Evolutionary conservation across 1,140 invertebrate species (phyloP), one percentile per base, ranked within the genome.

Genomic region (Drosophila repletoides): DNA sequence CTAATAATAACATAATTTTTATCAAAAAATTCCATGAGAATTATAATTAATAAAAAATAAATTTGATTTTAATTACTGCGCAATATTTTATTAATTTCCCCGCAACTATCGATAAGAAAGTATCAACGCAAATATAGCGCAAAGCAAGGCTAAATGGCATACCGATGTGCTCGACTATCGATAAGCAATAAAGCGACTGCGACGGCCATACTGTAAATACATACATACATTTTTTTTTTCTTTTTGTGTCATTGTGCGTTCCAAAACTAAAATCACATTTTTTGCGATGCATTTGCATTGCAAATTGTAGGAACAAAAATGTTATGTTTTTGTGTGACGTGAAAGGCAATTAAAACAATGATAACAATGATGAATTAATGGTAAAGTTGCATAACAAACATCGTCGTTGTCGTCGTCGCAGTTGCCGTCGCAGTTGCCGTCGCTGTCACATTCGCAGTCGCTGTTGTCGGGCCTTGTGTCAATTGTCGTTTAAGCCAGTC

Each of bases 351-450:
- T 53, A 55, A 52, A 65, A 34, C 60, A 64, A 64, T 61, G 64
- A 77, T 77, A 74, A 73, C 70, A 67, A 83, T 84, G n/a, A n/a
- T n/a, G 74, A 84, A 84, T 77, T 74, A 51, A 84, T 61, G 48
- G 72, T 40, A 46, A 66, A 83, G 79, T 83, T 83, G 77, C 77
- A 83, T 83, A 83, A 83, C 76, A 61, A 59, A 72, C 66, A 60
- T 74, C 61, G 74, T 64, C 64, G 71, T 74, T 52, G 76, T 64
- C 69, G 72, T 70, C 69, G 76, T 59, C 76, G 74, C 64, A 45
- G 24, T 22, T 71, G n/a, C n/a, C n/a, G n/a, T n/a, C n/a, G n/a
- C n/a, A n/a, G n/a, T n/a, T n/a, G n/a, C n/a, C n/a, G n/a, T n/a
- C n/a, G n/a, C n/a, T n/a, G n/a, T n/a, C n/a, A n/a, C n/a, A n/a